Evolutionary conservation across 2,797 vertebrate genomes (phyloP).

Genomic region (Xiphophorus birchmanni): DNA sequence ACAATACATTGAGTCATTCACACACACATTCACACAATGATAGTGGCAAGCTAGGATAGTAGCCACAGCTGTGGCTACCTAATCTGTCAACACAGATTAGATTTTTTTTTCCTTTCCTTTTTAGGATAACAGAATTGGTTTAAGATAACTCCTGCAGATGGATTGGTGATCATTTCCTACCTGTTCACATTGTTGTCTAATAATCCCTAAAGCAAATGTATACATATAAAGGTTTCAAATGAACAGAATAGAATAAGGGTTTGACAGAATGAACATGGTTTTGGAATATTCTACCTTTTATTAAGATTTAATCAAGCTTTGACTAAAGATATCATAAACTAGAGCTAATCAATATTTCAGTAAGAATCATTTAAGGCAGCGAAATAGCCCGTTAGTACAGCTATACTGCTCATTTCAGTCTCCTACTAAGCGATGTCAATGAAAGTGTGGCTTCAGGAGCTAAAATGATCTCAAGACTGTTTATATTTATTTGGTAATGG

Average conservation of each 20-base stretch:
- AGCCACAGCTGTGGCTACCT: no score
- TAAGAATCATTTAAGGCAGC: background rate
- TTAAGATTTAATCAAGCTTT: background rate
- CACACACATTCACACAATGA: no score
- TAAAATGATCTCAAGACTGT: background rate
- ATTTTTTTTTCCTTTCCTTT: background rate
- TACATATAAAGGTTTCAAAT: background rate
- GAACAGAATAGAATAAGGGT: background rate
- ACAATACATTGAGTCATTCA: no score
- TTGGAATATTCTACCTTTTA: background rate
- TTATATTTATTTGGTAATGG: no score
- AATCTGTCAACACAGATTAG: background rate
- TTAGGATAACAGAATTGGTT: background rate
- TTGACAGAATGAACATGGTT: background rate
- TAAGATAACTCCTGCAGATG: background rate
- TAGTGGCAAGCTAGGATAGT: no score
- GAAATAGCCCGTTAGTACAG: background rate
- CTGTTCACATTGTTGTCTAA: background rate
- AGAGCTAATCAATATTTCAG: background rate
- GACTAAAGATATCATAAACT: background rate
- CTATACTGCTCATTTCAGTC: background rate
- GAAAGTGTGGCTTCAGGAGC: background rate
- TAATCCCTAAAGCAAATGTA: background rate
- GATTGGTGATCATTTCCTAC: background rate
- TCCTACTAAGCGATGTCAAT: background rate